phyloP scores from a whole-genome alignment of 2,888 invertebrate species.

The Agrenia bidenticulata region DNA sequence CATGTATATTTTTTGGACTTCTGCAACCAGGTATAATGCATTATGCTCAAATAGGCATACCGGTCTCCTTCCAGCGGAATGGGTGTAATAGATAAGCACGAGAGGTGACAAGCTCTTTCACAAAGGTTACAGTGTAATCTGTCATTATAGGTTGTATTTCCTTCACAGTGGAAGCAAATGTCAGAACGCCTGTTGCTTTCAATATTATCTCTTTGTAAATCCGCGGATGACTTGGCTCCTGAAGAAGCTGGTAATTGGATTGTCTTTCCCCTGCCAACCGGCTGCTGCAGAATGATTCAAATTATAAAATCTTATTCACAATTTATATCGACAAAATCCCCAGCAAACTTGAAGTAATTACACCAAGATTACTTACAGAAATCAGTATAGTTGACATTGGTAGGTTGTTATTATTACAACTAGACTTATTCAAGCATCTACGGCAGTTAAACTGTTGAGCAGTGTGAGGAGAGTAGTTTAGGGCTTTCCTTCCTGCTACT shows the following conservation, averaged over 20 bases:
- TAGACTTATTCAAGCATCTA: slow-evolving; percentile 43
- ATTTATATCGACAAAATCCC: too few species aligned
- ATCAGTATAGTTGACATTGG: not conserved
- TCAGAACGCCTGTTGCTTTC: slow-evolving; percentile 6
- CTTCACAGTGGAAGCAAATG: slow-evolving; percentile 47
- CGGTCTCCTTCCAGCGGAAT: slow-evolving; percentile 48
- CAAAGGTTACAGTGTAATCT: slow-evolving; percentile 50
- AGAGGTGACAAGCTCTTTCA: slow-evolving; percentile 47
- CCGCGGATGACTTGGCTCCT: not conserved
- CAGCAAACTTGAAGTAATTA: too few species aligned
- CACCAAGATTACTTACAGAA: not conserved
- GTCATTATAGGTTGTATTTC: slow-evolving; percentile 34
- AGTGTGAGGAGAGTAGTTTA: slow-evolving; percentile 36
- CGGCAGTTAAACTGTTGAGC: slow-evolving; percentile 39
- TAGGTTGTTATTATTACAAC: slow-evolving; percentile 31
- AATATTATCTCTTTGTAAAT: not conserved
- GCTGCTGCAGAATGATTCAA: not conserved
- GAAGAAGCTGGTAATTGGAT: not conserved
- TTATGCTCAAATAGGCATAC: slow-evolving; percentile 34
- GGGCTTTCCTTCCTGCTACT: slow-evolving; percentile 39
- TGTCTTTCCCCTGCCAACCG: not conserved
- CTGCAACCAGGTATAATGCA: too few species aligned
- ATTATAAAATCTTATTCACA: slow-evolving; percentile 1
- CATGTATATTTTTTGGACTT: not conserved
- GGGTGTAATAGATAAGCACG: slow-evolving; percentile 45